Evolutionary conservation across 2,888 invertebrate species (phyloP).

Genomic region (Macrophya alboannulata): DNA sequence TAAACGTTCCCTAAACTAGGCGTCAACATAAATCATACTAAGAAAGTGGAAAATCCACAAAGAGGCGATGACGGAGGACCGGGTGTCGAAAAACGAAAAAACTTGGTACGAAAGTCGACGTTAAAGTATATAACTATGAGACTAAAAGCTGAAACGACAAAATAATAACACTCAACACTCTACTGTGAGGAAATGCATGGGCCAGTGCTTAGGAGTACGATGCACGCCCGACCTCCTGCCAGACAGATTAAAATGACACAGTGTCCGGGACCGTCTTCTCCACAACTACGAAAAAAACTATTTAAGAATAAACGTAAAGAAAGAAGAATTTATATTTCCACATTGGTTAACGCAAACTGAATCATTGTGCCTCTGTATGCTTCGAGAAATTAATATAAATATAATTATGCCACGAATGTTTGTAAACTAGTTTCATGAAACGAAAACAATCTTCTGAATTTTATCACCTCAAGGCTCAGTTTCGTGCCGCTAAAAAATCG

Average conservation of each 20-base stretch:
- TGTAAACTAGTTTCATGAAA: no score
- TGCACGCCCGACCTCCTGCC: conserved; percentile 77
- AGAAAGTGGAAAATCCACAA: not conserved
- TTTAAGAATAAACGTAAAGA: conserved; percentile 69
- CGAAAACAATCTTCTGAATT: not conserved
- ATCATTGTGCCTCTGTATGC: not conserved
- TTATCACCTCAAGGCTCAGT: not conserved
- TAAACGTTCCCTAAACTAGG: conserved; percentile 53
- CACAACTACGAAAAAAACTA: conserved; percentile 68
- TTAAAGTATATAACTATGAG: not conserved
- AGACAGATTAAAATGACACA: conserved; percentile 78
- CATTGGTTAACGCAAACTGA: not conserved
- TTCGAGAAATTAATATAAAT: not conserved
- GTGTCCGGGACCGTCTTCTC: conserved; percentile 47
- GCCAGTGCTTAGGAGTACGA: conserved; percentile 67
- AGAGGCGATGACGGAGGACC: conserved; percentile 37
- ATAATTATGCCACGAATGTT: not conserved
- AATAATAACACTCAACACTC: conserved; percentile 64
- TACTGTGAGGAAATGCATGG: conserved; percentile 62
- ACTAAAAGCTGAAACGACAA: conserved; percentile 3
- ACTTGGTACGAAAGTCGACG: not conserved
- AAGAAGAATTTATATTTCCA: conserved; percentile 22
- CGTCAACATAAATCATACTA: conserved; percentile 41
- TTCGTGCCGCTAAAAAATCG: not conserved
- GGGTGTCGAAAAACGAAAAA: conserved; percentile 30